Conservation (phyloP, 2,888 invertebrate species). For the Imbricaverruca yamaguchii region DNA sequence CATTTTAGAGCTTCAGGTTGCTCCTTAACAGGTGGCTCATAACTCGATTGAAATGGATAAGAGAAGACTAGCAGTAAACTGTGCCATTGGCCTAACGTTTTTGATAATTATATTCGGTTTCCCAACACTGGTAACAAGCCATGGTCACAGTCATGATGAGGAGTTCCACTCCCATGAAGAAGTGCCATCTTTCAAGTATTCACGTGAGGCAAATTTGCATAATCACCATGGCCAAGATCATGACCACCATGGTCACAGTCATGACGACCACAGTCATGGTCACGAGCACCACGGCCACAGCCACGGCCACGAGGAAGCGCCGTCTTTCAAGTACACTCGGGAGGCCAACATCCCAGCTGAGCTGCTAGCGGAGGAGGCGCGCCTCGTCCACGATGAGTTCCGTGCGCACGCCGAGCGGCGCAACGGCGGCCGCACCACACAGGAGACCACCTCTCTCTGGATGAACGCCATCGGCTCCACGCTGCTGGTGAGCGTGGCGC, state of each 20-base stretch:
- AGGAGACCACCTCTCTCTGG: slow-evolving; percentile 49
- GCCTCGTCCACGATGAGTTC: neutral
- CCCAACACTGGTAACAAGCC: neutral
- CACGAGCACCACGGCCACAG: slow-evolving; percentile 17
- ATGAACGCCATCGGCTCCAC: slow-evolving; percentile 81
- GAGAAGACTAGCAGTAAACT: neutral
- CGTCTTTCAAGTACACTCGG: slow-evolving; percentile 31
- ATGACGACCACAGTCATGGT: slow-evolving; percentile 21
- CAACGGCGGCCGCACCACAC: neutral
- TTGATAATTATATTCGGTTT: neutral
- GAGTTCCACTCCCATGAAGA: slow-evolving; percentile 24
- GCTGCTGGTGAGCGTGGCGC: slow-evolving; percentile 85
- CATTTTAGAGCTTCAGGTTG: too few relatives aligned
- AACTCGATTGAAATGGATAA: neutral
- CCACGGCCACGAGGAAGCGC: slow-evolving; percentile 29
- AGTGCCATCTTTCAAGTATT: slow-evolving; percentile 30
- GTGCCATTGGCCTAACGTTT: neutral
- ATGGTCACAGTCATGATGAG: slow-evolving; percentile 22
- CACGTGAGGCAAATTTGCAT: slow-evolving; percentile 30
- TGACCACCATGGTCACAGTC: slow-evolving; percentile 25
- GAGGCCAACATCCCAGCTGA: slow-evolving; percentile 29
- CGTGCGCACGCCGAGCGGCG: neutral
- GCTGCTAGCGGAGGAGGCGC: neutral
- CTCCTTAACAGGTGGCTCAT: too few relatives aligned
- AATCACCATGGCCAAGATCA: slow-evolving; percentile 27